Base-by-base conservation (phyloP, 2,797 vertebrate species). In the Lateolabrax maculatus region DNA sequence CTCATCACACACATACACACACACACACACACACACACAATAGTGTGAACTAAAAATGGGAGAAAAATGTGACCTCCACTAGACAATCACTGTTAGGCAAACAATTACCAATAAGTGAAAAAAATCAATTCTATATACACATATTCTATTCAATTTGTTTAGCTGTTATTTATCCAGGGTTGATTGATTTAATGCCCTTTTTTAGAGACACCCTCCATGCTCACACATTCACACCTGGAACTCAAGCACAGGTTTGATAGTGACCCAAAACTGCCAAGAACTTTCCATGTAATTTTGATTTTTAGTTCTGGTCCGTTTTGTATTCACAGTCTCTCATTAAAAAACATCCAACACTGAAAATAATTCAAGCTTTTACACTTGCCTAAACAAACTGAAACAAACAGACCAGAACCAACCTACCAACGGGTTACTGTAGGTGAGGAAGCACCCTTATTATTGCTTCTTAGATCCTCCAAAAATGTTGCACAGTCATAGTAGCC, bases 41-140 rank as follows among this genome's bases (percentile, higher is more conserved):
- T 34, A 6, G 43, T 52, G 15, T 62, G 62, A 56, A 55, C 64
- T 64, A 10, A 58, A 80, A 60, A 63, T 48, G 9, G 3, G 21
- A 49, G n/a, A 34, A 52, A 69, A 60, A 55, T 52, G 27, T 13
- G 2, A 49, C 9, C 8, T 41, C 13, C 21, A 23, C n/a, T 39
- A 34, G 7, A 46, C 44, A 25, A 64, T 66, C 13, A 41, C 61
- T 18, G 6, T 73, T n/a, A 49, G 29, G 60, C 41, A 80, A 71
- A 66, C 19, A 19, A 39, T 25, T 21, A 49, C 34, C 5, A 43
- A 1, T 43, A 58, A 62, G 43, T 19, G 2, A 8, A 44, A 48
- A 34, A 68, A 34, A 75, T 70, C 23, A 1, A 4, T 66, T 77
- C 6, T 29, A 3, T 34, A 36, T 53, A 18, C 12, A 46, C 44